Evolutionary conservation across 2,888 invertebrate genomes (phyloP), one percentile per base, ranked within the genome.

Genomic region (Watsonalla cultraria): DNA sequence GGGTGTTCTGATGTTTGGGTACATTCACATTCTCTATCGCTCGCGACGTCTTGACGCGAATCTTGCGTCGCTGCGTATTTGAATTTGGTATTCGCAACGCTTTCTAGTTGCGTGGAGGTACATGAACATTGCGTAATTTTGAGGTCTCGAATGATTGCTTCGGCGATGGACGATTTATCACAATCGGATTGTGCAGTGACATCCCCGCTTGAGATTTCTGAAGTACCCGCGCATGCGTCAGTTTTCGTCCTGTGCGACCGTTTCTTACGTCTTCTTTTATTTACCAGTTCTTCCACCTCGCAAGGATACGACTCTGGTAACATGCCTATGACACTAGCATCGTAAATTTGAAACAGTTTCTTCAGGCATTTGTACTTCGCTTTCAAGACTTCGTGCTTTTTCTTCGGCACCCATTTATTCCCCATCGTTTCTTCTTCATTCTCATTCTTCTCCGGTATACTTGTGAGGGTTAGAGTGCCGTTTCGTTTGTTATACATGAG

Each of bases 351-450:
- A 49, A 90, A 90, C 0, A 90, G 66, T 57, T 90, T 89, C 62
- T 90, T 90, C 53, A 90, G 60, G 56, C 89, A 90, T 66, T 88
- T 90, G 53, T 90, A 90, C 58, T 90, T 90, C 0, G 87, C 89
- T 67, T 90, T 90, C 0, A 90, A 63, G 0, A 88, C 84, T 53
- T 90, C 90, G 48, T 90, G 90, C 58, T 87, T 89, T 51, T 89
- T 89, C 64, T 89, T 90, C 0, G 90, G 84, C 24, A 90, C 87
- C 89, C 89, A 90, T 76, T 86, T 87, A 6, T 57, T 65, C 0
- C 68, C 53, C 0, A 64, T 56, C 5, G 61, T 61, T 6, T 83
- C 82, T 0, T 79, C 81, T 14, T 78, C 80, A 0, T 51, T 65
- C 45, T 86, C 87, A 14, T 72, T 75, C 2, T 68, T 72, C 58